A percentile compares a stretch with the other conserved stretches of the same genome.
phyloP scores from a whole-genome alignment of 2,797 vertebrate genomes.

The Chaetophractus vellerosus region DNA sequence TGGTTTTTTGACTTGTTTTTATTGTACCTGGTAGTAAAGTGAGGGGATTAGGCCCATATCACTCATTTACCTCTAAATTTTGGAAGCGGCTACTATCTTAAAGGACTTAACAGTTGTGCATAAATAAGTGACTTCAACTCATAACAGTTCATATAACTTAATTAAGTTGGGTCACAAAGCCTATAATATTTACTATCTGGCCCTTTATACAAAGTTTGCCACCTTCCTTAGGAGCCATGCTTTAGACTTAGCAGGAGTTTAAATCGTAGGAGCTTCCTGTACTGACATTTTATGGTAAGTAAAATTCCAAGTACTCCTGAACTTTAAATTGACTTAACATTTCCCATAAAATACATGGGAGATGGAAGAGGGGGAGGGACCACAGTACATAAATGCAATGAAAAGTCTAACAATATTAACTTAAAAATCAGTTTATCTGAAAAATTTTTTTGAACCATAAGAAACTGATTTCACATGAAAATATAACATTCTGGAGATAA shows the following conservation, averaged over 20 bases:
- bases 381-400: constrained; percentile 47
- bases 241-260: neutral
- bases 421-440: constrained; percentile 84
- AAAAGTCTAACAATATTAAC: constrained; percentile 57
- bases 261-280: neutral
- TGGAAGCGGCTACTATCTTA: neutral
- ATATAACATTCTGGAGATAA: constrained; percentile 84
- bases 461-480: constrained; percentile 83
- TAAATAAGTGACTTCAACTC: neutral
- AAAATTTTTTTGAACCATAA: constrained; percentile 79
- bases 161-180: neutral
- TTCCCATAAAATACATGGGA: neutral
- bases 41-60: neutral
- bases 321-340: neutral
- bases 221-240: neutral
- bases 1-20: neutral
- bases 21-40: neutral
- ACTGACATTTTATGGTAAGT: neutral
- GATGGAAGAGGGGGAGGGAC: neutral
- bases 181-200: neutral
- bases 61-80: neutral
- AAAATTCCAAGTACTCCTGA: neutral
- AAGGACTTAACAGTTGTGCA: neutral
- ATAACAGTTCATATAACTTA: neutral
- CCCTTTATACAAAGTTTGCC: neutral